These are phyloP conservation scores for Megatriorchis doriae DNA, from an alignment of 2,113 vertebrate genomes.

Conservation along the genomic window DNA sequence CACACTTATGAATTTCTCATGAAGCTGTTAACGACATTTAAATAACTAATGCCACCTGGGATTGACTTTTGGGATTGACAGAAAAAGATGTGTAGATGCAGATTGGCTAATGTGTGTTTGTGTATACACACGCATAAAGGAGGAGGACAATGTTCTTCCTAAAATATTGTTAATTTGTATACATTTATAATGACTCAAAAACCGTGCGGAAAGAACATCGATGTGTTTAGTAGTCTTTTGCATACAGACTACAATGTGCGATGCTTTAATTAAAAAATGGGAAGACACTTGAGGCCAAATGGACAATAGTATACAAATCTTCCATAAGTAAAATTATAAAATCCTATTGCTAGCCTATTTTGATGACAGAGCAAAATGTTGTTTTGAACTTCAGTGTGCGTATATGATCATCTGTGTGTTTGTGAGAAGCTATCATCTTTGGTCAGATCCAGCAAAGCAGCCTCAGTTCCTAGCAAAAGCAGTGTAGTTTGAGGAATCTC, in stretches of 20 bases:
- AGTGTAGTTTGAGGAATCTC: neutral
- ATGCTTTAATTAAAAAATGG: neutral
- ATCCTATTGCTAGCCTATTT: neutral
- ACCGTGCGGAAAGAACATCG: accelerated
- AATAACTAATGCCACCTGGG: neutral
- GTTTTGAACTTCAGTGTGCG: neutral
- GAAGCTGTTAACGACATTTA: neutral
- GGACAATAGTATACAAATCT: neutral
- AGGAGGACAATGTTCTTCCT: neutral
- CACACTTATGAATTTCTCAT: neutral
- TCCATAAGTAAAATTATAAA: neutral
- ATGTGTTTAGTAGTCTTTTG: neutral
- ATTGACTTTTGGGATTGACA: neutral
- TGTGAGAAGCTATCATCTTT: neutral
- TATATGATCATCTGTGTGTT: neutral
- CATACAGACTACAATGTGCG: neutral
- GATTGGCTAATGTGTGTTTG: neutral
- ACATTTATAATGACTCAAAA: neutral
- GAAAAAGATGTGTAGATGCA: neutral
- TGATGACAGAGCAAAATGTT: neutral
- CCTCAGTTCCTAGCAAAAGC: neutral
- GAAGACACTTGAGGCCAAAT: neutral
- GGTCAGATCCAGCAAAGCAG: neutral
- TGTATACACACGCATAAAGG: neutral
- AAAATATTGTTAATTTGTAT: neutral